Evolutionary conservation across 2,113 vertebrate species (phyloP).

Genomic region (Erinaceus europaeus): DNA sequence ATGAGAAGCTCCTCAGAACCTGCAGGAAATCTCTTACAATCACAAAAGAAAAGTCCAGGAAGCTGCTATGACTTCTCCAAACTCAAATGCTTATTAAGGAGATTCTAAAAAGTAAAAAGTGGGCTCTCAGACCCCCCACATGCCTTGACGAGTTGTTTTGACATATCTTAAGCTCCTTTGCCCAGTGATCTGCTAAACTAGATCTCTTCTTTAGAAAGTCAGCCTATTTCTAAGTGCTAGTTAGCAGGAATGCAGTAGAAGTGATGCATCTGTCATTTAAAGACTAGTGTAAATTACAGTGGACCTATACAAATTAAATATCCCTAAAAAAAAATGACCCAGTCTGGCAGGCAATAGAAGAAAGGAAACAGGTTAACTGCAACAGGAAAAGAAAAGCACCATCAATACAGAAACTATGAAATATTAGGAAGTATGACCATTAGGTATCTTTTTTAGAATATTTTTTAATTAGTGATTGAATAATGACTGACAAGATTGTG

Average conservation of each 20-base stretch:
- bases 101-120: background rate
- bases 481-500: too few species aligned
- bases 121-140: background rate
- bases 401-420: background rate
- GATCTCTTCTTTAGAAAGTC: background rate
- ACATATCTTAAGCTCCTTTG: background rate
- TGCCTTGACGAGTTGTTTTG: background rate
- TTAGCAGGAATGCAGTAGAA: background rate
- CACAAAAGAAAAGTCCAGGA: background rate
- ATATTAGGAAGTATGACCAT: background rate
- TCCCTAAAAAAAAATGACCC: background rate
- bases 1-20: background rate
- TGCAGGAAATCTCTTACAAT: background rate
- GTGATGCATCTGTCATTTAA: background rate
- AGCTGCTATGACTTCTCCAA: background rate
- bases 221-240: slow-evolving; percentile 1
- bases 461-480: too few species aligned
- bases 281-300: background rate
- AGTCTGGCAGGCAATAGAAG: background rate
- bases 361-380: background rate
- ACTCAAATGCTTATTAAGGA: background rate
- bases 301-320: background rate
- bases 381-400: background rate
- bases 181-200: background rate
- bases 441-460: slow-evolving; percentile 2